A percentile compares a stretch with the other conserved stretches of the same genome.
These are phyloP conservation scores for Chinchilla lanigera DNA, from an alignment of 2,113 vertebrate genomes.

Conservation along the genomic window DNA sequence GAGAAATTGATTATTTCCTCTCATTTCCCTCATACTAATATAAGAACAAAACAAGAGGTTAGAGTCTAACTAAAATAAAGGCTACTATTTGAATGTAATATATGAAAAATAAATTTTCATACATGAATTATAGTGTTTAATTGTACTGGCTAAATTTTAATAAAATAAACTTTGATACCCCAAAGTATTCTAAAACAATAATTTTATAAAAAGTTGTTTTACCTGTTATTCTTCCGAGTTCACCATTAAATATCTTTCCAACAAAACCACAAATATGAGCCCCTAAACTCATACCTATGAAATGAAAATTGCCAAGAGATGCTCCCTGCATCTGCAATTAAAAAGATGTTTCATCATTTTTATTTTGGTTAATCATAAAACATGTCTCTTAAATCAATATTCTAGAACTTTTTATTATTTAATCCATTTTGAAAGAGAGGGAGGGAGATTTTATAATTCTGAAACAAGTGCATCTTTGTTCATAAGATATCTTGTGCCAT, in stretches of 20 bases:
- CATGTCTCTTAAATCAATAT: neutral
- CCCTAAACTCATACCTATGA: slow-evolving; percentile 97
- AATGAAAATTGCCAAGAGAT: slow-evolving; percentile 90
- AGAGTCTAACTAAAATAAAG: slow-evolving; percentile 17
- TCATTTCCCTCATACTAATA: neutral
- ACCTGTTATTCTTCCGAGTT: slow-evolving; percentile 97
- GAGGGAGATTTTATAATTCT: slow-evolving; percentile 3
- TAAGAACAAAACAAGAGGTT: slow-evolving; percentile 15
- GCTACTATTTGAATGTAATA: neutral
- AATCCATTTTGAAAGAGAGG: neutral
- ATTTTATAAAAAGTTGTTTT: slow-evolving; percentile 63
- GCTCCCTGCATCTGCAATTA: slow-evolving; percentile 89
- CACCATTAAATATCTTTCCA: slow-evolving; percentile 92
- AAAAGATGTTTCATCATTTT: neutral
- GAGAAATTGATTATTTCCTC: neutral
- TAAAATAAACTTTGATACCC: neutral
- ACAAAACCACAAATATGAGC: slow-evolving; percentile 96
- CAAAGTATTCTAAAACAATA: neutral
- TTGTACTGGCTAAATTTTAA: neutral
- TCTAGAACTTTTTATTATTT: slow-evolving; percentile 27
- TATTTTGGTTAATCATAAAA: slow-evolving; percentile 1
- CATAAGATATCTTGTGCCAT: neutral
- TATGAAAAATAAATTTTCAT: neutral
- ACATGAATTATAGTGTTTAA: neutral
- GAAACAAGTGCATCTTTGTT: neutral